Evolutionary conservation across 2,888 invertebrate species (phyloP).

Genomic region (Scelioninae gen. 2): DNA sequence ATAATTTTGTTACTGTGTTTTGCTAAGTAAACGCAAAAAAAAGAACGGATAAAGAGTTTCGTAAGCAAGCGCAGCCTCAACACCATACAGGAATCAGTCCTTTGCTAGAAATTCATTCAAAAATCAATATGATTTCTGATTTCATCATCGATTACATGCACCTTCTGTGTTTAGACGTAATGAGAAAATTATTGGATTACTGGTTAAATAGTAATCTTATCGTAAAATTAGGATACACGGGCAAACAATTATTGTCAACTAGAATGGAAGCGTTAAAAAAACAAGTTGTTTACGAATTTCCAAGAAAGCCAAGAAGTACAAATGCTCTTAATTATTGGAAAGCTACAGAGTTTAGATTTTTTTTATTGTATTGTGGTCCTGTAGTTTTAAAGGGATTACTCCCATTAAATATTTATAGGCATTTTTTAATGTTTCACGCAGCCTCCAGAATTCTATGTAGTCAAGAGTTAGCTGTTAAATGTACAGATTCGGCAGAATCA

Average conservation of each 20-base stretch:
- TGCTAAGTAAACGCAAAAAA: too few relatives aligned
- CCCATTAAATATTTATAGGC: not conserved
- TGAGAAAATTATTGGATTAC: too few relatives aligned
- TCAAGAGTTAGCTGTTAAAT: not conserved
- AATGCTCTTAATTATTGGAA: not conserved
- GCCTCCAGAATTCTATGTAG: slow-evolving; percentile 29
- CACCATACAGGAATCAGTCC: too few relatives aligned
- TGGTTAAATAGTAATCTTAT: not conserved
- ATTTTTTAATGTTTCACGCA: slow-evolving; percentile 35
- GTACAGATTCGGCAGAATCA: slow-evolving; percentile 6
- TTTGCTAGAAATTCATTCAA: too few relatives aligned
- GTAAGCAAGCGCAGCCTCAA: not conserved
- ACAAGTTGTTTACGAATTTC: not conserved
- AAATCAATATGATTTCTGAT: not conserved
- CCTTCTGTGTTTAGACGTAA: too few relatives aligned
- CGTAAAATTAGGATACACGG: too few relatives aligned
- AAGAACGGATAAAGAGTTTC: not conserved
- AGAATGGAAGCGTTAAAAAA: not conserved
- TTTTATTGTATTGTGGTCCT: slow-evolving; percentile 4
- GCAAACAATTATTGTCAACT: too few relatives aligned
- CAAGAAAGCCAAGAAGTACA: not conserved
- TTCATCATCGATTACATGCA: too few relatives aligned
- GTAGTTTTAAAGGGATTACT: slow-evolving; percentile 6
- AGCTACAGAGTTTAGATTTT: not conserved
- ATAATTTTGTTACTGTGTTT: too few relatives aligned